Conservation (phyloP, 2,888 invertebrate species). For the Nomada ferruginata region DNA sequence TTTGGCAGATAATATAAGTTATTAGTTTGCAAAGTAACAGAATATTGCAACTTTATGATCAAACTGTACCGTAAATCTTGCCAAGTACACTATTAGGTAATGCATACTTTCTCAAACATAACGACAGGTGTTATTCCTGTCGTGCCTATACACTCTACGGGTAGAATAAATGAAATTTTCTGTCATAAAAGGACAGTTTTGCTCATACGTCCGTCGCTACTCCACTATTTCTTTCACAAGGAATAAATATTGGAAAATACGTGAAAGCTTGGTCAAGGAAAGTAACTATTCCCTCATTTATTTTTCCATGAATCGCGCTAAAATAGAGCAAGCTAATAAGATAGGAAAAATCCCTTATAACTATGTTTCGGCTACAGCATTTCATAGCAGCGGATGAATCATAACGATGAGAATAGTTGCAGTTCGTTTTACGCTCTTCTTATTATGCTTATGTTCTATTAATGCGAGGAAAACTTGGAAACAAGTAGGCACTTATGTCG, state of each 20-base stretch:
- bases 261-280: too few relatives aligned
- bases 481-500: background rate
- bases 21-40: background rate
- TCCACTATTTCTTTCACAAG: too few relatives aligned
- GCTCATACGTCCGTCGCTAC: background rate
- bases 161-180: background rate
- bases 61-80: background rate
- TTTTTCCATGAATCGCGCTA: too few relatives aligned
- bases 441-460: background rate
- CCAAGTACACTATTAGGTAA: background rate
- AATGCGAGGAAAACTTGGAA: background rate
- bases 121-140: background rate
- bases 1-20: background rate
- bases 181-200: background rate
- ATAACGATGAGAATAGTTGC: conserved; percentile 15
- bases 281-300: too few relatives aligned
- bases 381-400: conserved; percentile 4
- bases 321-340: background rate
- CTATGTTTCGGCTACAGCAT: background rate
- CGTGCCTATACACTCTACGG: background rate
- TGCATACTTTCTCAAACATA: too few relatives aligned
- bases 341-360: background rate
- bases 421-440: background rate
- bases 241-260: too few relatives aligned
- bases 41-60: background rate